These are phyloP conservation scores for Athrips mouffetella DNA, from an alignment of 2,888 invertebrate genomes.

Conservation along the genomic window DNA sequence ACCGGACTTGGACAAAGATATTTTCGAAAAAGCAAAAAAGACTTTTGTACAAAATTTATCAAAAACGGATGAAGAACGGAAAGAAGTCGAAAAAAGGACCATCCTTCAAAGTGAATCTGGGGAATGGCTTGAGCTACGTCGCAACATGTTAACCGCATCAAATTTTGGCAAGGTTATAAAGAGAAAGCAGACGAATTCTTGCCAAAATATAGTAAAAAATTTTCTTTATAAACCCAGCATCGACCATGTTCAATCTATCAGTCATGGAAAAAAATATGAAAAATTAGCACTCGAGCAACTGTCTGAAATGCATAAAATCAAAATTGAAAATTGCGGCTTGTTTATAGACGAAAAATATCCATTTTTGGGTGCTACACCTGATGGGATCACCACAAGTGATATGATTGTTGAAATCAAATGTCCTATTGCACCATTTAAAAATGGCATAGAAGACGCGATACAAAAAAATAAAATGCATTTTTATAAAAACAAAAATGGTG, in stretches of 20 bases:
- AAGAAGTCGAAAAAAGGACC: slow-evolving; percentile 16
- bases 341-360: slow-evolving; percentile 17
- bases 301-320: slow-evolving; percentile 5
- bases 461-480: slow-evolving; percentile 14
- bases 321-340: slow-evolving; percentile 18
- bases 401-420: slow-evolving; percentile 19
- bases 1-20: slow-evolving; percentile 19
- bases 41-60: slow-evolving; percentile 17
- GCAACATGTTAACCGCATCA: slow-evolving; percentile 24
- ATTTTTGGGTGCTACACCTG: slow-evolving; percentile 20
- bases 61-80: slow-evolving; percentile 11
- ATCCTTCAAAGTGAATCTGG: slow-evolving; percentile 20
- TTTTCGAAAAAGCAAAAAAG: slow-evolving; percentile 13
- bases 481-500: slow-evolving; percentile 12
- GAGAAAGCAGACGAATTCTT: slow-evolving; percentile 13
- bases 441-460: slow-evolving; percentile 13
- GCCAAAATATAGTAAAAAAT: slow-evolving; percentile 9
- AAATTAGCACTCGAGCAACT: slow-evolving; percentile 14
- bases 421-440: slow-evolving; percentile 14
- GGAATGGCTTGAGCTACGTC: slow-evolving; percentile 24
- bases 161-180: slow-evolving; percentile 24
- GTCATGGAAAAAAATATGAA: slow-evolving; percentile 13
- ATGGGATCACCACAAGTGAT: slow-evolving; percentile 12
- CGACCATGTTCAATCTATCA: slow-evolving; percentile 10
- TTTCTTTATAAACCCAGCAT: slow-evolving; percentile 14